Evolutionary conservation across 2,888 invertebrate species (phyloP).

Genomic region (Eumerus sabulonum): DNA sequence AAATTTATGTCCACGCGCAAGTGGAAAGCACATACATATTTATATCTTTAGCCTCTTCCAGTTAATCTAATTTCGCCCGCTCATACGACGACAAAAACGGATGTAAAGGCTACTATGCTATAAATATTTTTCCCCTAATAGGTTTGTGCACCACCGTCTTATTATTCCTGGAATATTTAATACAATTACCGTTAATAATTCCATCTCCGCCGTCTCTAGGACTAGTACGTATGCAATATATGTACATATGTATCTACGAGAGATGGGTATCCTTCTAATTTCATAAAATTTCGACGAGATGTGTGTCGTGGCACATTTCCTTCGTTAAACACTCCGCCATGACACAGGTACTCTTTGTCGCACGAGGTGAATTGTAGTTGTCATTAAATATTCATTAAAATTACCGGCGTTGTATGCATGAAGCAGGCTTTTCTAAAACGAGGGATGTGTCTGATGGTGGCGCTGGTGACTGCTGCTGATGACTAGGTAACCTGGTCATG

Average conservation of each 20-base stretch:
- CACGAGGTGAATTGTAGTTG: slow-evolving; percentile 60
- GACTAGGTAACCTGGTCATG: neutral
- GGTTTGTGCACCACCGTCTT: slow-evolving; percentile 48
- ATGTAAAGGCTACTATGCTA: slow-evolving; percentile 16
- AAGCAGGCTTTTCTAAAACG: slow-evolving; percentile 42
- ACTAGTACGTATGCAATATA: neutral
- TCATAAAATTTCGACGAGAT: slow-evolving; percentile 52
- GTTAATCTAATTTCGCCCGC: slow-evolving; percentile 53
- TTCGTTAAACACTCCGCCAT: no score
- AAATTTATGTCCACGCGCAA: slow-evolving; percentile 54
- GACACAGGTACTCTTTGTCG: no score
- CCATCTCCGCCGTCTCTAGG: slow-evolving; percentile 20
- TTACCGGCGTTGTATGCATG: slow-evolving; percentile 44
- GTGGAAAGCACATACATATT: slow-evolving; percentile 37
- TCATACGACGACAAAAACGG: slow-evolving; percentile 8
- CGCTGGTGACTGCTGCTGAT: neutral
- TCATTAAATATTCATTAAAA: slow-evolving; percentile 68
- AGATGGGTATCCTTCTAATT: slow-evolving; percentile 29
- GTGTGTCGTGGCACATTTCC: slow-evolving; percentile 61
- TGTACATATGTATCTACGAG: slow-evolving; percentile 4
- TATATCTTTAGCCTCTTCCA: slow-evolving; percentile 56
- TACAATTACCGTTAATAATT: slow-evolving; percentile 67
- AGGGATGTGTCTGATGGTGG: slow-evolving; percentile 18
- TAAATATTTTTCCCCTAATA: slow-evolving; percentile 59
- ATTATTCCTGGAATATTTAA: slow-evolving; percentile 64